Base-by-base conservation (phyloP, 2,113 vertebrate species). In the Natator depressus region DNA sequence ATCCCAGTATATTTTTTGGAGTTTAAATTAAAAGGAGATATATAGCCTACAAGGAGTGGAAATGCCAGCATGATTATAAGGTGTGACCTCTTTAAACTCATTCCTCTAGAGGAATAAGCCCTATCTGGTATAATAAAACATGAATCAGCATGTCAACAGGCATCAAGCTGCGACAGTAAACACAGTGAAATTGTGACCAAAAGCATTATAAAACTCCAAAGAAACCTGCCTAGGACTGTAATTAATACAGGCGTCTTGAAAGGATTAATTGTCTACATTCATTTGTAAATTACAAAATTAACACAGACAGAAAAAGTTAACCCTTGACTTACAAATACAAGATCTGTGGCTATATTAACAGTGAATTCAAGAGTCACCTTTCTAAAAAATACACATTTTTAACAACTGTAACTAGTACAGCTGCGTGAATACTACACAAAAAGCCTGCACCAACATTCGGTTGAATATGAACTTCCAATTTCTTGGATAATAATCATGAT, bases 1-100 rank as follows among this genome's bases (percentile, higher is more conserved):
- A 97, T 97, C 93, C 78, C 96, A 97, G 96, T 98, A 82, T 92
- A 96, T 97, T 95, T 97, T 98, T 94, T 89, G 76, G 93, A 97
- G 96, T 95, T 98, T 98, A 98, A 99, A 99, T 99, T 98, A 98
- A 99, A 99, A 98, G 94, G 84, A 98, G 98, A 99, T 98, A 98
- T 98, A 98, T 78, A 90, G 97, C 72, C 76, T 90, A 93, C 76
- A 79, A 91, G 82, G 35, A 95, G 92, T 84, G 95, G 87, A 97
- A 98, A 98, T 96, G 88, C 86, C 95, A 97, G 80, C 91, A 89
- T 95, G 97, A 97, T 97, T 96, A 97, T 96, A 85, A 96, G 95
- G 90, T 93, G 95, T 97, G 95, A 98, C 92, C 90, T 97, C 97
- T 97, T 95, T 94, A 96, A 92, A 94, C 78, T 96, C 91, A 85